Conservation (phyloP, 2,113 vertebrate species). For the Dicrurus megarhynchus region DNA sequence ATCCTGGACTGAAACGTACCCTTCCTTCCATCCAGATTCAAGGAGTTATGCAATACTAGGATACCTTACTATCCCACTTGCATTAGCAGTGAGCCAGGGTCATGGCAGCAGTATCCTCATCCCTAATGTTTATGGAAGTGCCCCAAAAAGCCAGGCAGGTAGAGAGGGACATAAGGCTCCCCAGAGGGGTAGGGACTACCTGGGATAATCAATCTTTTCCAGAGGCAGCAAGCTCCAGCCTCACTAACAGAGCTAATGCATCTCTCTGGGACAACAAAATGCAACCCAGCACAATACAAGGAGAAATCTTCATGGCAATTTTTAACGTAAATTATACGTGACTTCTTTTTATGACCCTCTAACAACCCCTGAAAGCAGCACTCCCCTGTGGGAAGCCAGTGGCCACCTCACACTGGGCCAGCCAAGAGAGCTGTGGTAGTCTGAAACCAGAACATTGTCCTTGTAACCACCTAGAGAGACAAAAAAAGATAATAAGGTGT, state of each 20-base stretch:
- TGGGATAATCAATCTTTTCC: neutral
- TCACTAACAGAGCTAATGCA: neutral
- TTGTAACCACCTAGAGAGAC: neutral
- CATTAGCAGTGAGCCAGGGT: neutral
- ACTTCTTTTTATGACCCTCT: neutral
- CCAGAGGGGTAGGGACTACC: neutral
- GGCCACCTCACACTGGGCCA: neutral
- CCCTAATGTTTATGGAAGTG: neutral
- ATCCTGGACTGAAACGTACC: neutral
- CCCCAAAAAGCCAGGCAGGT: neutral
- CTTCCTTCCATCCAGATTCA: neutral
- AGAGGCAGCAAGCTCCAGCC: neutral
- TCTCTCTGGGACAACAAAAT: neutral
- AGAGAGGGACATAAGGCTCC: neutral
- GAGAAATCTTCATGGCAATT: neutral
- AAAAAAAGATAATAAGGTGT: neutral
- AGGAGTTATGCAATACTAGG: neutral
- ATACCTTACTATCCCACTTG: neutral
- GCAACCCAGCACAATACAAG: neutral
- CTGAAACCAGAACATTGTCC: neutral
- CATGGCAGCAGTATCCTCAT: neutral
- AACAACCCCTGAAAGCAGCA: neutral
- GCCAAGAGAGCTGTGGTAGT: neutral
- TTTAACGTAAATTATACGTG: rapidly evolving
- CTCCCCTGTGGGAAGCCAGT: neutral